These are phyloP conservation scores for Notamacropus eugenii DNA, from an alignment of 2,797 vertebrate species.

Conservation along the genomic window DNA sequence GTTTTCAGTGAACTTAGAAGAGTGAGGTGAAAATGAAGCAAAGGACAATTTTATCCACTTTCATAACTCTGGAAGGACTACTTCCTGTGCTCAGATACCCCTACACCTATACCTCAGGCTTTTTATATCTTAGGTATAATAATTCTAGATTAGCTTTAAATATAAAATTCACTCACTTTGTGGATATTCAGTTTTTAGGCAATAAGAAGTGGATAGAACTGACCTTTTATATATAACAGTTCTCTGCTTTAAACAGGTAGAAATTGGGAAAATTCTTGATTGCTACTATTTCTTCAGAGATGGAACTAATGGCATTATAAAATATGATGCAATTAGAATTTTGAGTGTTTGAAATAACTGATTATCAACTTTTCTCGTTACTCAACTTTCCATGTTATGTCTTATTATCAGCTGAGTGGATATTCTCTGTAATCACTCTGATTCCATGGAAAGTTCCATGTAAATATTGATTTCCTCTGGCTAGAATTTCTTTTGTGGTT, in stretches of 20 bases:
- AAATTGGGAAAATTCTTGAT: neutral
- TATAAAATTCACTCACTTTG: neutral
- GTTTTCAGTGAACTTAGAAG: neutral
- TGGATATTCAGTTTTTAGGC: fast-evolving
- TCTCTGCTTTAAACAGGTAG: neutral
- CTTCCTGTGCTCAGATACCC: neutral
- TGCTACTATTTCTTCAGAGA: neutral
- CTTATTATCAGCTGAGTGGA: neutral
- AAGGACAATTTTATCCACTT: fast-evolving
- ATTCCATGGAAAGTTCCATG: neutral
- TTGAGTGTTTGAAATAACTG: neutral
- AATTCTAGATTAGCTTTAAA: fast-evolving
- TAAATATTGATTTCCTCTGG: neutral
- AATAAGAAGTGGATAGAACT: fast-evolving
- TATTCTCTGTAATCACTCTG: neutral
- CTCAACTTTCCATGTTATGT: neutral
- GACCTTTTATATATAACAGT: neutral
- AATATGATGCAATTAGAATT: neutral
- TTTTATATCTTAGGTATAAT: neutral
- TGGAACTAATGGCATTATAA: neutral
- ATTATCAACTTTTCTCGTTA: neutral
- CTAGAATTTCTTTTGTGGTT: neutral
- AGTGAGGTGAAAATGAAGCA: neutral
- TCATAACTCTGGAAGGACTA: neutral
- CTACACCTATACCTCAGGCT: neutral